phyloP scores from a whole-genome alignment of 2,113 vertebrate species.

The Pedetes capensis region DNA sequence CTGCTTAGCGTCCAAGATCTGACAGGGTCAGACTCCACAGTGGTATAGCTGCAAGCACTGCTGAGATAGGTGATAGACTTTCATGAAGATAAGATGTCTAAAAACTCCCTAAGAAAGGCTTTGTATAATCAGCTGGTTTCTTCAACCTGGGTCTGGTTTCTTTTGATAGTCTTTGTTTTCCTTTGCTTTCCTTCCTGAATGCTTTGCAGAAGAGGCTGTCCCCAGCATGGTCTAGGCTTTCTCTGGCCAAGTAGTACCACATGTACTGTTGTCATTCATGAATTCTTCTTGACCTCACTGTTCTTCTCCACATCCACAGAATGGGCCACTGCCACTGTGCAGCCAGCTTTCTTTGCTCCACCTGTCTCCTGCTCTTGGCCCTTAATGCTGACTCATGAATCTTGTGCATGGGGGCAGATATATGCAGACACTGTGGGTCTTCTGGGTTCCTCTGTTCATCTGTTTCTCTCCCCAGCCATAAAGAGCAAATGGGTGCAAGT shows the following conservation, averaged over 20 bases:
- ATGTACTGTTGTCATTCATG: slow-evolving; percentile 98
- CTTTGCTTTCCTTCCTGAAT: neutral
- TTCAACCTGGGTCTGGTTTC: slow-evolving; percentile 62
- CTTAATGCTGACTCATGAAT: slow-evolving; percentile 94
- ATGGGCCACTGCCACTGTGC: slow-evolving; percentile 84
- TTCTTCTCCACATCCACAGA: slow-evolving; percentile 85
- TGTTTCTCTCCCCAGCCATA: neutral
- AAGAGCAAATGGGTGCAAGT: neutral
- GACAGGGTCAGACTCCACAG: no score
- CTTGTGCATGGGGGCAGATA: slow-evolving; percentile 89
- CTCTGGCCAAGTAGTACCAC: slow-evolving; percentile 93
- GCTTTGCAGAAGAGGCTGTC: neutral
- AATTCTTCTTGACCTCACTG: slow-evolving; percentile 85
- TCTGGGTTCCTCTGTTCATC: neutral
- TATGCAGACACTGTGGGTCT: slow-evolving; percentile 70
- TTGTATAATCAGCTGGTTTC: slow-evolving; percentile 49
- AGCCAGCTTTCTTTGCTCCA: slow-evolving; percentile 88
- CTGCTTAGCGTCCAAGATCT: no score
- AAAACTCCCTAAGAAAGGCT: slow-evolving; percentile 76
- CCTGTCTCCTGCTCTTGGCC: slow-evolving; percentile 92
- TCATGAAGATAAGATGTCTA: slow-evolving; percentile 71
- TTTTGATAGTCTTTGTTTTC: neutral
- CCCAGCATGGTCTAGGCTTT: slow-evolving; percentile 78
- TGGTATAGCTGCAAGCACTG: no score
- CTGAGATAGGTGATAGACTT: slow-evolving; percentile 73